A percentile compares a stretch with the other conserved stretches of the same genome.
These are phyloP conservation scores for Hylyphantes graminicola DNA, from an alignment of 1,140 invertebrate genomes.

Conservation along the genomic window DNA sequence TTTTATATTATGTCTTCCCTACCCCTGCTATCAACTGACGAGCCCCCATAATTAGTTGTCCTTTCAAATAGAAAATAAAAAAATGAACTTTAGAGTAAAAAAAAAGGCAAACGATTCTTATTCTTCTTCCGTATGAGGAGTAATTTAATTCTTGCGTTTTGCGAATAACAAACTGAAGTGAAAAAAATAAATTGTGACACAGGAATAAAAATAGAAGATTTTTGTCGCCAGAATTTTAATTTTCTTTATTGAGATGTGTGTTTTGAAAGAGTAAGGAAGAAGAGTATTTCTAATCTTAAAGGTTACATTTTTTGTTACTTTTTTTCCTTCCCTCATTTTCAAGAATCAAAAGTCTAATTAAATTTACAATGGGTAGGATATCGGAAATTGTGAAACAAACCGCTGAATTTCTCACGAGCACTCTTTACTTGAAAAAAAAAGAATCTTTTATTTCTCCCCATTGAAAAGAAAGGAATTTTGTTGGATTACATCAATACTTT, in stretches of 20 bases:
- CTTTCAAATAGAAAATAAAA: slow-evolving; percentile 30
- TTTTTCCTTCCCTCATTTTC: slow-evolving; percentile 1
- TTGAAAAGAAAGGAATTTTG: background rate
- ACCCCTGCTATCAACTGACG: slow-evolving; percentile 8
- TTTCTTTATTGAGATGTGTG: slow-evolving; percentile 42
- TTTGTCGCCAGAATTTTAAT: slow-evolving; percentile 52
- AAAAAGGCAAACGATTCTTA: background rate
- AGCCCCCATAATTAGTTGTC: slow-evolving; percentile 53
- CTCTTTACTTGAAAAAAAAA: background rate
- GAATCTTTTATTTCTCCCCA: slow-evolving; percentile 31
- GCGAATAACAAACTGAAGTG: slow-evolving; percentile 48
- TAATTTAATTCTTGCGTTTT: slow-evolving; percentile 59
- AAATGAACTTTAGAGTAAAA: background rate
- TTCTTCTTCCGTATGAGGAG: slow-evolving; percentile 23
- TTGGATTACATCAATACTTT: background rate
- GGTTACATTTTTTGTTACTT: background rate
- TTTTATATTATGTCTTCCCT: background rate
- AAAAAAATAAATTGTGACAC: slow-evolving; percentile 3
- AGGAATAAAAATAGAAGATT: slow-evolving; percentile 44
- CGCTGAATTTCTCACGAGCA: slow-evolving; percentile 12
- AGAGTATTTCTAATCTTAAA: slow-evolving; percentile 24
- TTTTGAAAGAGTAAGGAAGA: background rate
- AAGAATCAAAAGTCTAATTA: slow-evolving; percentile 56
- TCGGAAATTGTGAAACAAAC: slow-evolving; percentile 57
- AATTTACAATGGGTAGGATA: slow-evolving; percentile 57